A percentile compares a stretch with the other conserved stretches of the same genome.
Evolutionary conservation across 2,113 vertebrate species (phyloP).

Genomic region (Dromas ardeola): DNA sequence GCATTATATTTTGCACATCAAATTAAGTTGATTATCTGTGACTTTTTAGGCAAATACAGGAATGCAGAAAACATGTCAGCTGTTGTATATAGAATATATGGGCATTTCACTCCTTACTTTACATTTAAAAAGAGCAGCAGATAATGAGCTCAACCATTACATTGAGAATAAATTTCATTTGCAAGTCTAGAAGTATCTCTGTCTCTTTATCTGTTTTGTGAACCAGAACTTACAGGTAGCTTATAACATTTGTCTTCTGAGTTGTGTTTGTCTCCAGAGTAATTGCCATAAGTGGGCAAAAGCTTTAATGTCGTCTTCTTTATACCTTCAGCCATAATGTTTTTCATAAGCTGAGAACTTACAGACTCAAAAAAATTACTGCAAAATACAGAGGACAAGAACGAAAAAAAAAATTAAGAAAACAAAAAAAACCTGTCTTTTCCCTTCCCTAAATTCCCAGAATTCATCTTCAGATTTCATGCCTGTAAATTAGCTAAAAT

Average conservation of each 20-base stretch:
- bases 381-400: neutral
- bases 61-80: constrained; percentile 31
- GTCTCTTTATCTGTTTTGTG: neutral
- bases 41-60: constrained; percentile 37
- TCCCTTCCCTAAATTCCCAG: neutral
- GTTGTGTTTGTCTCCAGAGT: neutral
- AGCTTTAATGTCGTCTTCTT: constrained; percentile 2
- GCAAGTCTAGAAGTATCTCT: neutral
- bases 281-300: neutral
- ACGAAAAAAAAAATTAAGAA: neutral
- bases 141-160: constrained; percentile 9
- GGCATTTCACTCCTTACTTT: neutral
- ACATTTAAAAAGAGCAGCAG: neutral
- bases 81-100: neutral
- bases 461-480: neutral
- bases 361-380: neutral
- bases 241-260: neutral
- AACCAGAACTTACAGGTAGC: constrained; percentile 41
- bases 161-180: constrained; percentile 8
- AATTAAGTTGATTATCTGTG: constrained; percentile 33
- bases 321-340: neutral
- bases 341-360: neutral
- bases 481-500: neutral
- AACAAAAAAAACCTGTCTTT: neutral
- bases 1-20: constrained; percentile 21